Percentiles rank a stretch among this genome's conserved stretches.
Conservation (phyloP, 2,113 vertebrate species). For the Natator depressus region DNA sequence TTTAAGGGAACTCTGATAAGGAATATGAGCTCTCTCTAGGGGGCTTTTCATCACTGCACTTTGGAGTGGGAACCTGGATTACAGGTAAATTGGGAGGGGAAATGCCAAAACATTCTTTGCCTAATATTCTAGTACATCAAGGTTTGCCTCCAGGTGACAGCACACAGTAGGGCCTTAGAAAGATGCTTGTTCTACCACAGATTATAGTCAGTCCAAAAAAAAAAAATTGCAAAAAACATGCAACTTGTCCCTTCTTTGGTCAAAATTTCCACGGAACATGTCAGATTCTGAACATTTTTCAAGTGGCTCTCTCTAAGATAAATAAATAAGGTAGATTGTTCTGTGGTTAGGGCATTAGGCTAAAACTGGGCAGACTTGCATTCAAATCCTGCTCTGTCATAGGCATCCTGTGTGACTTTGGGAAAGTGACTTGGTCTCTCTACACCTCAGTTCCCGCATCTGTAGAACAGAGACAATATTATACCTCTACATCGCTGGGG, state of each 20-base stretch:
- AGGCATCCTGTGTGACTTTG: neutral
- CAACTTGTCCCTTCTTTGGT: neutral
- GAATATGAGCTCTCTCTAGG: neutral
- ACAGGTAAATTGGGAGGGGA: neutral
- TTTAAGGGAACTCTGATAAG: neutral
- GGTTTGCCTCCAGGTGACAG: neutral
- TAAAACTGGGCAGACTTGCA: neutral
- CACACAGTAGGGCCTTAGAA: neutral
- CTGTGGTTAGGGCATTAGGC: neutral
- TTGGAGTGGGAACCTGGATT: neutral
- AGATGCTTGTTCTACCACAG: neutral
- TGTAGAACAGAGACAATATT: neutral
- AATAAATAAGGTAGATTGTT: neutral
- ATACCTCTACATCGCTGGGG: neutral
- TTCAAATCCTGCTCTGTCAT: neutral
- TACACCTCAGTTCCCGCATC: neutral
- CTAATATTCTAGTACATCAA: neutral
- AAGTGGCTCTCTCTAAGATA: neutral
- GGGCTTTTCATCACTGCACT: neutral
- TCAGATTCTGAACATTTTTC: neutral
- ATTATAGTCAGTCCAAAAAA: neutral
- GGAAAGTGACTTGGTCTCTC: neutral
- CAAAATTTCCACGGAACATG: neutral
- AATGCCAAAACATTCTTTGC: neutral
- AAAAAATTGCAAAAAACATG: neutral